A percentile compares a stretch with the other conserved stretches of the same genome.
These are phyloP conservation scores for Trissoscelio sp. DNA, from an alignment of 2,888 invertebrate genomes.

Conservation along the genomic window DNA sequence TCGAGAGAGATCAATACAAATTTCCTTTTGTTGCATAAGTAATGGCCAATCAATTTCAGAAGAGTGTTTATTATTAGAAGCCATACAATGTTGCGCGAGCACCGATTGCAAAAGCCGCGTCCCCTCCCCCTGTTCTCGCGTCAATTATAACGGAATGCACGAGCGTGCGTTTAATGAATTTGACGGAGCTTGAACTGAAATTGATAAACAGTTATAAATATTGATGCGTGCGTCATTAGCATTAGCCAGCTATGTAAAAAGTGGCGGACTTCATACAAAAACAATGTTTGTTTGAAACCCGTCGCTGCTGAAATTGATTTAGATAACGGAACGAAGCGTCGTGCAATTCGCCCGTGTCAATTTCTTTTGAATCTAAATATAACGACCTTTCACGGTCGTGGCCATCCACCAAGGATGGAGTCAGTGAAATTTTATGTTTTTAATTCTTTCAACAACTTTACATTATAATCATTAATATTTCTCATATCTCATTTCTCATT, in stretches of 20 bases:
- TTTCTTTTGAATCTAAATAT: constrained; percentile 28
- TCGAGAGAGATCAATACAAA: background rate
- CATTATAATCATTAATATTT: background rate
- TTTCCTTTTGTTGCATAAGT: background rate
- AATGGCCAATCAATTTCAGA: too few species aligned
- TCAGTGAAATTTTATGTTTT: background rate
- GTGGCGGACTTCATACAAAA: background rate
- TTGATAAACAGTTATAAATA: constrained; percentile 26
- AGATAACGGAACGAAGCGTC: constrained; percentile 8
- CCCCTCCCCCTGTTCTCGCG: too few species aligned
- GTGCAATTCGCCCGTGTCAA: background rate
- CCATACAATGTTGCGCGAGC: too few species aligned
- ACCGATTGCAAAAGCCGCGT: too few species aligned
- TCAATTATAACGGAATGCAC: background rate
- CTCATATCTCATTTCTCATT: too few species aligned
- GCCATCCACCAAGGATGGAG: background rate
- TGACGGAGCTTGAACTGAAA: background rate
- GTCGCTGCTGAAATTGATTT: constrained; percentile 4
- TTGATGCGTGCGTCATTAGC: constrained; percentile 9
- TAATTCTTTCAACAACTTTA: too few species aligned
- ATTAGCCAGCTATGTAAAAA: background rate
- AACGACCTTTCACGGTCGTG: constrained; percentile 43
- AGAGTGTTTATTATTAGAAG: too few species aligned
- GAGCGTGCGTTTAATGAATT: constrained; percentile 6
- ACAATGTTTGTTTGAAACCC: background rate